phyloP scores from a whole-genome alignment of 2,797 vertebrate genomes.

The Manis pentadactyla region DNA sequence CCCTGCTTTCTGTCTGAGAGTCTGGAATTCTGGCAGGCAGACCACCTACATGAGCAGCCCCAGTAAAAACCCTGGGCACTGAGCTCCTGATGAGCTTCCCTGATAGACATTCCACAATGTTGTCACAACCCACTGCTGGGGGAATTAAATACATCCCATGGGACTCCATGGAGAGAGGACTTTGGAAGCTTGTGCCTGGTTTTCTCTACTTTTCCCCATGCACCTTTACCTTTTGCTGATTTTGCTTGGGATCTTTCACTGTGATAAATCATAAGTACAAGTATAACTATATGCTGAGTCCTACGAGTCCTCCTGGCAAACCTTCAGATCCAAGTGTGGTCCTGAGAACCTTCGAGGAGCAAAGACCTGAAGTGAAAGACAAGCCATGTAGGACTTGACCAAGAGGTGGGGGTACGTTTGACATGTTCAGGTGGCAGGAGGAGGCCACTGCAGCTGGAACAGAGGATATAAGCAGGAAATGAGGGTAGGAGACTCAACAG shows the following conservation, averaged over 20 bases:
- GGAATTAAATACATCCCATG: background rate
- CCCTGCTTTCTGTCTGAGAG: background rate
- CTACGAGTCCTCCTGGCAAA: background rate
- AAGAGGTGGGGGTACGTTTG: background rate
- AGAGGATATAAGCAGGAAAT: background rate
- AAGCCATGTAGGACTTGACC: background rate
- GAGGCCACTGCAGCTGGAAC: background rate
- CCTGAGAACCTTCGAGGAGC: background rate
- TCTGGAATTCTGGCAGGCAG: background rate
- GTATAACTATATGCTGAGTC: background rate
- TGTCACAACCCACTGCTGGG: background rate
- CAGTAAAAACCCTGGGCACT: background rate
- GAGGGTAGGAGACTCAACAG: background rate
- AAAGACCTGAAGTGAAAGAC: background rate
- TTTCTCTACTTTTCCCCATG: background rate
- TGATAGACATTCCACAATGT: background rate
- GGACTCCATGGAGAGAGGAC: background rate
- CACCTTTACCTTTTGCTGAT: background rate
- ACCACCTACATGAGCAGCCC: background rate
- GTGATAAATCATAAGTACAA: background rate
- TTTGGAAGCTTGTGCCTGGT: background rate
- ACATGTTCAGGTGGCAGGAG: background rate
- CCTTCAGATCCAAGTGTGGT: background rate
- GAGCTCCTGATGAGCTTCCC: background rate
- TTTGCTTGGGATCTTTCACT: background rate